phyloP scores from a whole-genome alignment of 2,888 invertebrate species.

The Fragum fragum region DNA sequence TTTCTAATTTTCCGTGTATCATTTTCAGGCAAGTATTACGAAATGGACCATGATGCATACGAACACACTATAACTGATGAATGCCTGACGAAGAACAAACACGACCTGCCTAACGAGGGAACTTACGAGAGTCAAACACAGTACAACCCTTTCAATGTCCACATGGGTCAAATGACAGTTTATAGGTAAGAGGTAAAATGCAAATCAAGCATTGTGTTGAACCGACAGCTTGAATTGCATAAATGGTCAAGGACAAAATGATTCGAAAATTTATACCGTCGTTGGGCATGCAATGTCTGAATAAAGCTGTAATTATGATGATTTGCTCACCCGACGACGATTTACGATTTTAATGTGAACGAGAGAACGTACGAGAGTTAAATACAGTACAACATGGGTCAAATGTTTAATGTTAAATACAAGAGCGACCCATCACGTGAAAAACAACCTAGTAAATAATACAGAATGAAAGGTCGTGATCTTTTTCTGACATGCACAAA shows the following conservation, averaged over 20 bases:
- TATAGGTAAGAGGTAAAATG: slow-evolving; percentile 87
- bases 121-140: slow-evolving; percentile 81
- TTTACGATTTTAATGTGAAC: too few relatives aligned
- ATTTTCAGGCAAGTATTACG: slow-evolving; percentile 87
- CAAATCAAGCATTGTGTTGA: too few relatives aligned
- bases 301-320: too few relatives aligned
- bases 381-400: too few relatives aligned
- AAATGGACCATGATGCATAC: slow-evolving; percentile 87
- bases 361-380: too few relatives aligned
- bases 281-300: not conserved
- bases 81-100: slow-evolving; percentile 84
- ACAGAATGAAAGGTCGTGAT: too few relatives aligned
- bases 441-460: too few relatives aligned
- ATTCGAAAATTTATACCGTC: not conserved
- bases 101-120: slow-evolving; percentile 73
- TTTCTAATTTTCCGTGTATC: too few relatives aligned
- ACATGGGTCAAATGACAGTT: slow-evolving; percentile 91
- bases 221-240: not conserved
- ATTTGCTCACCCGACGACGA: too few relatives aligned
- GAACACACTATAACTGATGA: slow-evolving; percentile 86
- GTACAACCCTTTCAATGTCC: slow-evolving; percentile 87
- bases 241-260: not conserved
- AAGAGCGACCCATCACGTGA: too few relatives aligned
- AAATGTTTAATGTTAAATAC: too few relatives aligned
- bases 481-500: too few relatives aligned